These are phyloP conservation scores for Siniperca obscura DNA, from an alignment of 2,797 vertebrate species.

Conservation along the genomic window DNA sequence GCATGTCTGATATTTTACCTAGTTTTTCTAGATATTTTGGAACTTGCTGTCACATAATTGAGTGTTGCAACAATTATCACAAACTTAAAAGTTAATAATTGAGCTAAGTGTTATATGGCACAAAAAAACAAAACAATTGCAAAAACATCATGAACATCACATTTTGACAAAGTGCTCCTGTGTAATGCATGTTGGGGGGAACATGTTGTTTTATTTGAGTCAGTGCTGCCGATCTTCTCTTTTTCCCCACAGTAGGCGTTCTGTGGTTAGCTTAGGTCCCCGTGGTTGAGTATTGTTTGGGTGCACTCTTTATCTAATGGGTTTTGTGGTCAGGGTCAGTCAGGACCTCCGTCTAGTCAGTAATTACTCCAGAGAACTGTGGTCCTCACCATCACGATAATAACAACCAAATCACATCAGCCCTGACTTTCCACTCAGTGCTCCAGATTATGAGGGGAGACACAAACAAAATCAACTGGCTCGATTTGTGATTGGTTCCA, in stretches of 20 bases:
- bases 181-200: constrained; percentile 8
- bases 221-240: constrained; percentile 51
- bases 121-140: constrained; percentile 9
- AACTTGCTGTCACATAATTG: not conserved
- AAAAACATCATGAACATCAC: constrained; percentile 32
- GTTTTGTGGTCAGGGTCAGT: constrained; percentile 80
- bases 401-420: constrained; percentile 82
- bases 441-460: constrained; percentile 73
- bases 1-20: not conserved
- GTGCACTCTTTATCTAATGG: constrained; percentile 78
- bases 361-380: constrained; percentile 82
- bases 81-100: constrained; percentile 13
- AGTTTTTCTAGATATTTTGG: not conserved
- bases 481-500: constrained; percentile 65
- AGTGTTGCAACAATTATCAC: not conserved
- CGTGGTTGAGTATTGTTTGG: constrained; percentile 77
- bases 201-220: constrained; percentile 37
- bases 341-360: constrained; percentile 73
- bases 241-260: constrained; percentile 59
- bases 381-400: constrained; percentile 74
- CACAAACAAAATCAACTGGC: constrained; percentile 44
- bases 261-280: constrained; percentile 71
- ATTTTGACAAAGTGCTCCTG: constrained; percentile 43
- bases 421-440: constrained; percentile 79
- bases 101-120: not conserved